phyloP scores from a whole-genome alignment of 2,113 vertebrate species.

The Dipodomys stephensi region DNA sequence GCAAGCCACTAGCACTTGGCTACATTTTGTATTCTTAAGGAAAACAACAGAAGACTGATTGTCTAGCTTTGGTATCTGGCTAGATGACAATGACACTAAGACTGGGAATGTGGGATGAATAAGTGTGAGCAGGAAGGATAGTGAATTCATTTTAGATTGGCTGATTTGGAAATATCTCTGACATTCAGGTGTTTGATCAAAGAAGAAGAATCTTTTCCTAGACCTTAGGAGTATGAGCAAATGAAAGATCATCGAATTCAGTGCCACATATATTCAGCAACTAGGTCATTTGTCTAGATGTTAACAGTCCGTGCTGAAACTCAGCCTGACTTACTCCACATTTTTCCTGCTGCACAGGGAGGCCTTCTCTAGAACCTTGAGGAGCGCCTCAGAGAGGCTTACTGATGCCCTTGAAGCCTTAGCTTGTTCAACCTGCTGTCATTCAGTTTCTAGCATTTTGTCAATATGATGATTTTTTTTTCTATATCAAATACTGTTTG shows the following conservation, averaged over 20 bases:
- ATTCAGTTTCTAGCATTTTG: neutral
- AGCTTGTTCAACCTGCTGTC: neutral
- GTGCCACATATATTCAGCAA: neutral
- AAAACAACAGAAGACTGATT: neutral
- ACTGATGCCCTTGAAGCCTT: neutral
- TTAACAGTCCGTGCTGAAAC: neutral
- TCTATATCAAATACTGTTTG: neutral
- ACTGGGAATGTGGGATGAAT: neutral
- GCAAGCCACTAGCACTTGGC: no score
- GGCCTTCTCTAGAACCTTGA: neutral
- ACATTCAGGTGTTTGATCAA: neutral
- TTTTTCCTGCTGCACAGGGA: neutral
- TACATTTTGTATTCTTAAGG: neutral
- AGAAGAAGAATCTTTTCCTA: neutral
- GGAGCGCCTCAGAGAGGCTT: neutral
- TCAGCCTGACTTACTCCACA: neutral
- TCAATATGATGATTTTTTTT: neutral
- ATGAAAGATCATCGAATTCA: neutral
- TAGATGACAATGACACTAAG: neutral
- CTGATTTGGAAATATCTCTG: neutral
- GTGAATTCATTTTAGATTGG: conserved; percentile 27
- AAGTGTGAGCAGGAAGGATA: neutral
- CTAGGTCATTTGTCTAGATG: neutral
- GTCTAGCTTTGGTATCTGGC: neutral
- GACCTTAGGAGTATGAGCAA: neutral